Conservation (phyloP, 2,888 invertebrate genomes). For the Leptothorax acervorum region DNA sequence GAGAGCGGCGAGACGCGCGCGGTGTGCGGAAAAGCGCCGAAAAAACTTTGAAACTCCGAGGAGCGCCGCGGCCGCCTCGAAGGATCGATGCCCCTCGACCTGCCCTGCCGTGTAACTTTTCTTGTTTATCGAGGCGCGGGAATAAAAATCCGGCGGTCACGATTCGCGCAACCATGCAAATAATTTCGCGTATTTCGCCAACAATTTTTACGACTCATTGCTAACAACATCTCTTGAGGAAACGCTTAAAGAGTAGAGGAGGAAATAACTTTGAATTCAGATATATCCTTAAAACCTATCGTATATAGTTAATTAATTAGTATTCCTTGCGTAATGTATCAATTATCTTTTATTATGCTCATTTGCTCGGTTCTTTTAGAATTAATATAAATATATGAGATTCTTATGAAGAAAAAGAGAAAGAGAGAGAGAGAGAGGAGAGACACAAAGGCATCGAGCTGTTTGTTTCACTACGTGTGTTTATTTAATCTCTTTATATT, state of each 20-base stretch:
- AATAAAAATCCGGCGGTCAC: conserved; percentile 45
- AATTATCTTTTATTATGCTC: not conserved
- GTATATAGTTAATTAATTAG: not conserved
- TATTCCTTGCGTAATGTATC: not conserved
- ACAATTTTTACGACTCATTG: conserved; percentile 10
- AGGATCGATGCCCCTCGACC: conserved; percentile 67
- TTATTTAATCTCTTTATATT: not conserved
- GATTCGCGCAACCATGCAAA: conserved; percentile 41
- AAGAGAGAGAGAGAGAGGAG: not conserved
- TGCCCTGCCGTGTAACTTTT: conserved; percentile 26
- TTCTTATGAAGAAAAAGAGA: not conserved
- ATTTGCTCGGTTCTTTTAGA: not conserved
- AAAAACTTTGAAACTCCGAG: conserved; percentile 62
- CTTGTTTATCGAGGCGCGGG: conserved; percentile 53
- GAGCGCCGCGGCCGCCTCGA: conserved; percentile 27
- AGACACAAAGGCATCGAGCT: not conserved
- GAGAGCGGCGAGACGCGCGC: conserved; percentile 31
- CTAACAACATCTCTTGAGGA: not conserved
- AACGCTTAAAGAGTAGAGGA: not conserved
- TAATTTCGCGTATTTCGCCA: conserved; percentile 2
- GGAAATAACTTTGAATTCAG: not conserved
- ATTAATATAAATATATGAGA: not conserved
- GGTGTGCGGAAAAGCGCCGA: conserved; percentile 59
- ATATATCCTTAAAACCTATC: not conserved
- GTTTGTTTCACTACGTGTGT: not conserved